Conservation (phyloP, 2,113 vertebrate genomes). For the Nothobranchius furzeri region DNA sequence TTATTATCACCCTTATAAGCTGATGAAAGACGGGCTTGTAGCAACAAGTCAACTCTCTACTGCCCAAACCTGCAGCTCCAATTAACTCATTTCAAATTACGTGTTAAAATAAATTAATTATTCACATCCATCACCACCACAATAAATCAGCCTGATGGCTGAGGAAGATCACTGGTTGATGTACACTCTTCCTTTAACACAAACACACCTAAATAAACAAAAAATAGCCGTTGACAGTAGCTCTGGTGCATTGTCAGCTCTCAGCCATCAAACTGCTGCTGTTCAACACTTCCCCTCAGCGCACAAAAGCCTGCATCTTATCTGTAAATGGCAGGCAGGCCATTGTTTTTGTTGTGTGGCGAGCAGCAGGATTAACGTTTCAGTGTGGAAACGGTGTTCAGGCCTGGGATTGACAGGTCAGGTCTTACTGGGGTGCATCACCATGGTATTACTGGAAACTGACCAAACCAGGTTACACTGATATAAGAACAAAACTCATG, state of each 20-base stretch:
- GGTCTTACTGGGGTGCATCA: not conserved
- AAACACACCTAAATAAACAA: constrained; percentile 7
- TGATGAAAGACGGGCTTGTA: constrained; percentile 46
- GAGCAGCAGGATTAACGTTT: constrained; percentile 3
- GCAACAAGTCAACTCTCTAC: constrained; percentile 53
- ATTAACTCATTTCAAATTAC: constrained; percentile 64
- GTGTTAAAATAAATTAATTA: constrained; percentile 58
- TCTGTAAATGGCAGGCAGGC: constrained; percentile 55
- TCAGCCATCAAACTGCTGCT: constrained; percentile 55
- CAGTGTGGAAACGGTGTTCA: not conserved
- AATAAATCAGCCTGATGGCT: constrained; percentile 12
- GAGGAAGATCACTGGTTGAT: constrained; percentile 9
- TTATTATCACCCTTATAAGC: constrained; percentile 69
- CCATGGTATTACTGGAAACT: not conserved
- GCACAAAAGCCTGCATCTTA: constrained; percentile 65
- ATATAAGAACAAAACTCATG: not conserved
- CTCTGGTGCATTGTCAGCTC: constrained; percentile 32
- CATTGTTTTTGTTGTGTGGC: constrained; percentile 13
- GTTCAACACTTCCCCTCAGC: constrained; percentile 22
- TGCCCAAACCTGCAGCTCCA: constrained; percentile 48
- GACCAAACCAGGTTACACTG: too few species aligned
- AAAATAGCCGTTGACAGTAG: constrained; percentile 17
- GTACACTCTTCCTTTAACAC: constrained; percentile 15
- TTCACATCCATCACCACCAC: constrained; percentile 37
- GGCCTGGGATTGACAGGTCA: not conserved